Percentiles rank a stretch among this genome's conserved stretches.
phyloP scores from a whole-genome alignment of 2,113 vertebrate species.

The Microtus pennsylvanicus region DNA sequence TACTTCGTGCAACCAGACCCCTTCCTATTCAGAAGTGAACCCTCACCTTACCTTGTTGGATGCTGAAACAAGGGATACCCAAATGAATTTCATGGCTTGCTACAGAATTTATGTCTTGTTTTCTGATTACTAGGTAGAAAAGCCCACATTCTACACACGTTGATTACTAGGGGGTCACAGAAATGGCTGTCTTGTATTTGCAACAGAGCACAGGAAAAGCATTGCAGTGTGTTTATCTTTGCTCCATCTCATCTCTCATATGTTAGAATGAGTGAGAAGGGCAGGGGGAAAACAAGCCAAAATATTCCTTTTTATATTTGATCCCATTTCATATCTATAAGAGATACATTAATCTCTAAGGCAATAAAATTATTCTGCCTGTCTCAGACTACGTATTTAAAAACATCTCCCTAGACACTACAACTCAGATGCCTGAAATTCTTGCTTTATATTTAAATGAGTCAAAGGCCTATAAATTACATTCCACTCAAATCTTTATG shows the following conservation, averaged over 20 bases:
- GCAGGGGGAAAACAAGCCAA: neutral
- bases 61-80: neutral
- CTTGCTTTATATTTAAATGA: constrained; percentile 58
- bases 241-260: neutral
- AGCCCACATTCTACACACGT: neutral
- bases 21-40: neutral
- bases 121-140: neutral
- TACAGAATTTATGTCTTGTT: neutral
- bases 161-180: neutral
- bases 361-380: neutral
- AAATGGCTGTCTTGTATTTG: neutral
- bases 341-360: constrained; percentile 19
- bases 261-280: neutral
- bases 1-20: neutral
- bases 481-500: constrained; percentile 44
- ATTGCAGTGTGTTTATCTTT: neutral
- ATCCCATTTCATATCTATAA: neutral
- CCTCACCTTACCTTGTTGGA: neutral
- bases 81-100: neutral
- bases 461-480: neutral
- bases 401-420: constrained; percentile 45
- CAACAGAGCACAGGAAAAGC: neutral
- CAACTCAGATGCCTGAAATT: constrained; percentile 13
- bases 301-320: neutral
- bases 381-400: constrained; percentile 17